Evolutionary conservation across 2,113 vertebrate species (phyloP), one percentile per base, ranked within the genome.

Genomic region (Ceyx melanurus): DNA sequence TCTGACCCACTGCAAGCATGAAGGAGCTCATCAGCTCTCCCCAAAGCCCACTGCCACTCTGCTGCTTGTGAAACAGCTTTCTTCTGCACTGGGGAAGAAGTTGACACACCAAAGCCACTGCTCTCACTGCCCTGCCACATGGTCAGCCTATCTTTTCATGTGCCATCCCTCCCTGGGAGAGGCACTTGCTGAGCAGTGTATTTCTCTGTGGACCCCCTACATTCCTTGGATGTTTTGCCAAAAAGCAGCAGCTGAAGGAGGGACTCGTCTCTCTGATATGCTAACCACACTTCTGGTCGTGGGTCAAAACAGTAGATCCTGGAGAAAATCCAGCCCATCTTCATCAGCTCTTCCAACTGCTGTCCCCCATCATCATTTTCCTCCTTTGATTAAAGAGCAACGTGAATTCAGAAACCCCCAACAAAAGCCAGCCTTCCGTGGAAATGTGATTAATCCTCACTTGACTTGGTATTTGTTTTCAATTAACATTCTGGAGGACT

Each of bases 401-500:
- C 0, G 1, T 74, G 89, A 46, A 57, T 72, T 90, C 77, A 79
- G 42, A 67, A 86, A 10, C 9, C 11, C 58, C 53, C 68, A 18
- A 9, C 45, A 65, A 88, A 90, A 96, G 8, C 14, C 68, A 91
- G 18, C 57, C 68, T 93, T 81, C 77, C 43, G 43, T 73, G 91
- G 75, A 90, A 89, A 85, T 73, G 58, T 76, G 88, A 84, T 96
- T 94, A 95, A 94, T 95, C 76, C 40, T 79, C 77, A 86, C 72
- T 66, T 86, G 94, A 92, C 89, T 92, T 86, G 5, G 2, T 95
- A 84, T 95, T 97, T 96, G 80, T 92, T 97, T 97, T 60, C 70
- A 90, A 88, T 90, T 93, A 95, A 86, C 88, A 91, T 90, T 68
- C 94, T 95, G 82, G 25, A 33, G 64, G 33, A 61, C 33, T n/a